phyloP scores from a whole-genome alignment of 2,888 invertebrate species.

The Oxycera nigricornis region DNA sequence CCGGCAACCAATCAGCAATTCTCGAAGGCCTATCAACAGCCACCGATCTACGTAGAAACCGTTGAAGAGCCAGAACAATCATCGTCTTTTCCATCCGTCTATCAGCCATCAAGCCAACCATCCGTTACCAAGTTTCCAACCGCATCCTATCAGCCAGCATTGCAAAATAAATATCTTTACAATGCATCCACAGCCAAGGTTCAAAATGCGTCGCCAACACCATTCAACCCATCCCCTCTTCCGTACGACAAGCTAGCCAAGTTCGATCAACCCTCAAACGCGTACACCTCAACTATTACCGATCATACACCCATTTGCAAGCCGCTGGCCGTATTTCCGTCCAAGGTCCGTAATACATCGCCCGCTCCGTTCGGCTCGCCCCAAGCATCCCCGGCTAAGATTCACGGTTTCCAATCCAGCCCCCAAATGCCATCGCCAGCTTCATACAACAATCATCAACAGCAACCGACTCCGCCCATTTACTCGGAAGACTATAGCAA shows the following conservation, averaged over 20 bases:
- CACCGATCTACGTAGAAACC: slow-evolving; percentile 49
- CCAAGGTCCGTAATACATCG: slow-evolving; percentile 53
- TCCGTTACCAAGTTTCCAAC: slow-evolving; percentile 1
- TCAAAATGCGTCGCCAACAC: slow-evolving; percentile 43
- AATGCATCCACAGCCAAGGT: slow-evolving; percentile 6
- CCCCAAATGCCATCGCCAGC: slow-evolving; percentile 44
- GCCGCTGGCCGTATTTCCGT: slow-evolving; percentile 44
- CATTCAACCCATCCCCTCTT: slow-evolving; percentile 58
- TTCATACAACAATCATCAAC: slow-evolving; percentile 39
- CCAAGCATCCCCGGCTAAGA: slow-evolving; percentile 29
- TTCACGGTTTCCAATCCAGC: not conserved
- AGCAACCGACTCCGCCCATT: slow-evolving; percentile 1
- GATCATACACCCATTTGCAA: slow-evolving; percentile 10
- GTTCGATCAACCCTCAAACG: slow-evolving; percentile 51
- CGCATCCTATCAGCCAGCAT: not conserved
- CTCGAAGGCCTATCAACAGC: slow-evolving; percentile 55
- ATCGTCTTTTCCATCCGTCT: not conserved
- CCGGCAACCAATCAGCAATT: slow-evolving; percentile 58
- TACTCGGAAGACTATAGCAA: not conserved
- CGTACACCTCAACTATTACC: not conserved
- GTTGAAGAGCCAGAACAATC: slow-evolving; percentile 46
- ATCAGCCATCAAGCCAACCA: slow-evolving; percentile 25
- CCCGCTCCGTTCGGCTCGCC: slow-evolving; percentile 51
- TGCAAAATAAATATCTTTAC: slow-evolving; percentile 13
- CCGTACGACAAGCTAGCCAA: slow-evolving; percentile 58